Conservation (phyloP, 2,113 vertebrate genomes). For the Trogon melanurus region DNA sequence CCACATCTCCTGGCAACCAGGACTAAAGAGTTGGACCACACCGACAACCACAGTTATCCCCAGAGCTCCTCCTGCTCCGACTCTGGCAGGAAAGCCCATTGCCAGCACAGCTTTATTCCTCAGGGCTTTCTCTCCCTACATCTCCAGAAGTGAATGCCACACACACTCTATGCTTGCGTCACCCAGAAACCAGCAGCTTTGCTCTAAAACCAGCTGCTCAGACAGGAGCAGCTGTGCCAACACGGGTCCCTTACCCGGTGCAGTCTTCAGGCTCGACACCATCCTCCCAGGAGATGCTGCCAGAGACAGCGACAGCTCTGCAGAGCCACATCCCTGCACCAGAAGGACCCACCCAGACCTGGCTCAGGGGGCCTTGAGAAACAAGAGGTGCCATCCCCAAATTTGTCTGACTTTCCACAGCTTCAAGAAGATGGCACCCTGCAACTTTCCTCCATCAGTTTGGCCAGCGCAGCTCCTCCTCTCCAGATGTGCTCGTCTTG, state of each 20-base stretch:
- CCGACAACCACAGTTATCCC: accelerated
- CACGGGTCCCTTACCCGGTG: not conserved
- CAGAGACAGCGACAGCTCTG: not conserved
- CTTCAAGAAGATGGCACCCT: not conserved
- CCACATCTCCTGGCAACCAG: not conserved
- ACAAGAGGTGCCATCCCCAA: not conserved
- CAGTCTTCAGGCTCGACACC: not conserved
- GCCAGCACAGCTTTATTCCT: not conserved
- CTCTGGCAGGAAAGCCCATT: not conserved
- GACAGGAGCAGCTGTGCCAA: not conserved
- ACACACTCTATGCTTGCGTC: not conserved
- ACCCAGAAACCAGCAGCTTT: not conserved
- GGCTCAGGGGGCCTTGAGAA: not conserved
- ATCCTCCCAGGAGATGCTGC: not conserved
- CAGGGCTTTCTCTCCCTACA: not conserved
- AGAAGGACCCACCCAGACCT: not conserved
- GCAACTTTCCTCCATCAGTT: not conserved
- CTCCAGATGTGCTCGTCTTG: not conserved
- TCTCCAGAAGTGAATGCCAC: not conserved
- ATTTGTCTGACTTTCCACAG: not conserved
- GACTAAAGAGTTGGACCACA: not conserved
- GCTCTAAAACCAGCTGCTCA: not conserved
- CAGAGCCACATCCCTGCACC: not conserved
- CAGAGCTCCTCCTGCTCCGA: not conserved
- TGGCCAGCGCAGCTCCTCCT: not conserved